phyloP scores from a whole-genome alignment of 2,797 vertebrate genomes.

The Typhlichthys eigenmanni region DNA sequence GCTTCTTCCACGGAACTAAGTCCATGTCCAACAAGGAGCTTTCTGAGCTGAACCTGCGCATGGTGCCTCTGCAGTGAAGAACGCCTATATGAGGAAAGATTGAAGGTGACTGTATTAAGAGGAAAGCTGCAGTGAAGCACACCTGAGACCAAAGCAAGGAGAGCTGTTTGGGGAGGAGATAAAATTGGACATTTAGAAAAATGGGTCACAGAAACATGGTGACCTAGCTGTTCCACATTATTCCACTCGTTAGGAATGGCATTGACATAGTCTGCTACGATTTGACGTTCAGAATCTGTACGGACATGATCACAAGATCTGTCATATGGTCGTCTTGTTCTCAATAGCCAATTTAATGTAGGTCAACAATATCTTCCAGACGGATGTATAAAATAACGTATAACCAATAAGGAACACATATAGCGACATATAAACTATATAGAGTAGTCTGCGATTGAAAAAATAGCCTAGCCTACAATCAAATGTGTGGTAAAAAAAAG shows the following conservation, averaged over 20 bases:
- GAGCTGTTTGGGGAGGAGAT: not conserved
- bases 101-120: not conserved
- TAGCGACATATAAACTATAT: no score
- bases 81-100: not conserved
- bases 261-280: not conserved
- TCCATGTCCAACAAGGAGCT: constrained; percentile 78
- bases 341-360: no score
- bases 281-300: not conserved
- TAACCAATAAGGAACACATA: no score
- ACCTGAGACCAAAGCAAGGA: constrained; percentile 4
- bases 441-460: no score
- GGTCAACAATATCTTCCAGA: no score
- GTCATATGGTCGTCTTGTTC: no score
- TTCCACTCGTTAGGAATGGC: not conserved
- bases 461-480: not conserved
- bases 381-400: no score
- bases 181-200: constrained; percentile 16
- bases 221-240: not conserved
- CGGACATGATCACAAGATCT: no score
- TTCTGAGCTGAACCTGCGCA: constrained; percentile 80
- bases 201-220: constrained; percentile 4
- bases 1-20: constrained; percentile 64
- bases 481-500: not conserved
- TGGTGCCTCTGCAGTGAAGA: constrained; percentile 18
- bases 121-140: constrained; percentile 10